Base-by-base conservation (phyloP, 1,140 invertebrate species). In the Drosophila mojavensis region DNA sequence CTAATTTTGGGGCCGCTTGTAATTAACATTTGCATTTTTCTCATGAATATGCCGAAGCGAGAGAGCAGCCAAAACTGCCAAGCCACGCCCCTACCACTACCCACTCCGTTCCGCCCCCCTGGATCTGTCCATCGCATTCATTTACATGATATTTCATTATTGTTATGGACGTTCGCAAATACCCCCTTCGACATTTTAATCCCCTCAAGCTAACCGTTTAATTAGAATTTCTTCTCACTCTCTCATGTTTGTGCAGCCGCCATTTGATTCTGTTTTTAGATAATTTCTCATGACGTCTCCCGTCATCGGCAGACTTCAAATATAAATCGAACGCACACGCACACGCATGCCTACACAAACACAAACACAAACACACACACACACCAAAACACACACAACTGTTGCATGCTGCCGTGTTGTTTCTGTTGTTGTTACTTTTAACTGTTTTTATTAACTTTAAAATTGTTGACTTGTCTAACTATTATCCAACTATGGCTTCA, bases 1-100 rank as follows among this genome's bases (percentile, higher is more conserved):
- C 83, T 79, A 79, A 77, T 78, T 83, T 75, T 69, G 59, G 48
- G 47, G 39, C 47, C 17, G 39, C 47, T 68, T 75, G 79, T 88
- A 86, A 88, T 86, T 86, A 88, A 86, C 73, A 86, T 86, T 86
- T 86, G 74, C 79, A 83, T 83, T 83, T 81, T 88, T 88, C 15
- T 78, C 70, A 59, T 64, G 60, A 70, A 70, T 70, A 70, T 70
- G 59, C 28, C 59, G 39, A 51, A 11, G 2, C 15, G 15, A 15
- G 43, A 43, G 28, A 17, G 4, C 4, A 36, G 7, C 26, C 33
- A 7, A 1, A 7, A 33, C 33, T 9, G 5, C 4, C 28, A 5
- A 24, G 20, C 28, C 28, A 30, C 28, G 33, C 33, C 33, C 33
- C 7, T 5, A 1, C 33, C 33, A 7, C 7, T 5, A 1, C 33